Evolutionary conservation across 2,797 vertebrate genomes (phyloP), one percentile per base, ranked within the genome.

Genomic region (Neomorphus geoffroyi): DNA sequence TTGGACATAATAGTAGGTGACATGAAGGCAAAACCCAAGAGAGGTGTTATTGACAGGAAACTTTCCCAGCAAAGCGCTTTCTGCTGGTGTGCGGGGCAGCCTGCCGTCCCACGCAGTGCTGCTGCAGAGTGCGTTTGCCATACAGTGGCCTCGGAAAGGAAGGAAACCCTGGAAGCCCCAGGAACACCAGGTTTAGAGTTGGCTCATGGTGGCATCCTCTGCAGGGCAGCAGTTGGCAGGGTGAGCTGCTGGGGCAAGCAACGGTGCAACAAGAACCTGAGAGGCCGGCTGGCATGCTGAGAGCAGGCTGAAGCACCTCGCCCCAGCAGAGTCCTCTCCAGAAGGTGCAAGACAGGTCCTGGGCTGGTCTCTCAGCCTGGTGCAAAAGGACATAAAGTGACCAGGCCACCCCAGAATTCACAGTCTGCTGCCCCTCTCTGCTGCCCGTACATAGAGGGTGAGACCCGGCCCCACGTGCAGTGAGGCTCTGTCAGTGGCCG

Each of bases 341-440:
- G n/a, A 26, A 65, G 35, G 39, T 18, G 24, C 61, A 7, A 12
- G 56, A n/a, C 50, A 35, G 9, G 46, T 13, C 43, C 41, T 2
- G 5, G 0, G 8, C 32, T 5, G 48, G 6, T 37, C 26, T 24
- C 62, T 13, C 32, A 12, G 27, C 14, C 5, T 3, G 3, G 41
- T 0, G 2, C 17, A 2, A 0, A n/a, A 23, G 14, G 33, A 32
- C 67, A 8, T 43, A 12, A 2, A 9, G 16, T 0, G 2, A 8
- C 27, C 71, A 3, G 23, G 30, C 12, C 27, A 21, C 3, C 53
- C 88, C 54, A 4, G 28, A n/a, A 56, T 33, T 46, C 50, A 19
- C 23, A 4, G 0, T 15, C 26, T 8, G 53, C 7, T 50, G 62
- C 51, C 27, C 71, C 45, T 60, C 27, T 6, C 15, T 3, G 2